Evolutionary conservation across 2,797 vertebrate genomes (phyloP).

Genomic region (Oreonectes daqikongensis): DNA sequence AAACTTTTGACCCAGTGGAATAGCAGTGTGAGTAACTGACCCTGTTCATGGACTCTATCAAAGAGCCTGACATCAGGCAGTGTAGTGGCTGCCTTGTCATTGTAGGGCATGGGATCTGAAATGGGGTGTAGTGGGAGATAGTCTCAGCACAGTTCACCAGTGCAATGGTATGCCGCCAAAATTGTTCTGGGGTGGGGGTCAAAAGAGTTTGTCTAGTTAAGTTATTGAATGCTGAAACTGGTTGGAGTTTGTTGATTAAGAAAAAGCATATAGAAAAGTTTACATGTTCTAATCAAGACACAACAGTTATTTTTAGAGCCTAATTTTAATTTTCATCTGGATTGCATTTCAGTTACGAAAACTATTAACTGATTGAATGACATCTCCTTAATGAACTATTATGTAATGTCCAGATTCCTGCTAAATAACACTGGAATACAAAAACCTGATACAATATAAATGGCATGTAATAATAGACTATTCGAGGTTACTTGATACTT

Average conservation of each 20-base stretch:
- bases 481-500: background rate
- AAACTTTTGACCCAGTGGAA: constrained; percentile 77
- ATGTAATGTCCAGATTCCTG: constrained; percentile 10
- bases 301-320: background rate
- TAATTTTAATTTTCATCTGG: constrained; percentile 4
- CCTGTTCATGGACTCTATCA: constrained; percentile 66
- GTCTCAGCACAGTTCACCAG: constrained; percentile 71
- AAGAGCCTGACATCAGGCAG: constrained; percentile 73
- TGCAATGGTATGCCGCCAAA: constrained; percentile 65
- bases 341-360: constrained; percentile 21
- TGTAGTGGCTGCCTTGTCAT: constrained; percentile 74
- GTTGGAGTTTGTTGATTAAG: background rate
- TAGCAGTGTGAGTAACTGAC: constrained; percentile 76
- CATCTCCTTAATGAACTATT: background rate
- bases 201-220: constrained; percentile 70
- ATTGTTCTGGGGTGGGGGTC: constrained; percentile 71
- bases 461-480: background rate
- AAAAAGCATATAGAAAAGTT: constrained; percentile 8
- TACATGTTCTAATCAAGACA: constrained; percentile 31
- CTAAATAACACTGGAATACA: background rate
- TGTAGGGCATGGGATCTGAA: constrained; percentile 62
- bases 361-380: constrained; percentile 26
- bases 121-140: constrained; percentile 42
- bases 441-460: constrained; percentile 9
- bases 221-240: constrained; percentile 56